Evolutionary conservation across 2,797 vertebrate genomes (phyloP), one percentile per base, ranked within the genome.

Genomic region (Harpagifer antarcticus): DNA sequence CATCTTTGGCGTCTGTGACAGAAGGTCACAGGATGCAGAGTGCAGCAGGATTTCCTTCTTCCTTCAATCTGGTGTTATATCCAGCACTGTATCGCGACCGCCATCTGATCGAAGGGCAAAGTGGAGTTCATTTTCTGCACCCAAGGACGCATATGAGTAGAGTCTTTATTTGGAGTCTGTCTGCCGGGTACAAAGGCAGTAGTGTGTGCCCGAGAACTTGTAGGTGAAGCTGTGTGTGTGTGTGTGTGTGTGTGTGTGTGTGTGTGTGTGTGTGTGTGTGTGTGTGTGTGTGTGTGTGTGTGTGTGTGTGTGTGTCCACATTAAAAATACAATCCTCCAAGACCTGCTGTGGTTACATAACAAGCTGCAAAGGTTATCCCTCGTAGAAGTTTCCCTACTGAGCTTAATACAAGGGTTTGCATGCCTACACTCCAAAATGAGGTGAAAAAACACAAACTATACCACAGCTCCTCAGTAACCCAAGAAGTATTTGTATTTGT

Each of bases 31-130:
- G 92, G 91, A 94, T 86, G 74, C 76, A 67, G 66, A 79, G 72
- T 54, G 74, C 54, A 55, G 69, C 91, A 92, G 93, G 91, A 91
- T 91, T 91, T 94, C 93, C 93, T 90, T 66, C 73, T 70, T 72
- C 65, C 76, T 61, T 73, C 55, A 63, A 75, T n/a, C n/a, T 59
- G 40, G 59, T 74, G 83, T 68, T 71, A 87, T 78, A 67, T 68
- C 79, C 76, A 86, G 64, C 74, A 74, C 84, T 47, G 55, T 45
- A 64, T 68, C 73, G 72, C 16, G 0, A 50, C 59, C 77, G 37
- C 69, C 57, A 78, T 85, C 75, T 68, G 73, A 90, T 81, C 54
- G 52, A 81, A 86, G 85, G 81, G 76, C 68, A 84, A 85, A 74
- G 76, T 78, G 79, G 68, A 78, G 62, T 17, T 76, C 69, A 86